Conservation (phyloP, 2,797 vertebrate species). For the Pseudopleuronectes americanus region DNA sequence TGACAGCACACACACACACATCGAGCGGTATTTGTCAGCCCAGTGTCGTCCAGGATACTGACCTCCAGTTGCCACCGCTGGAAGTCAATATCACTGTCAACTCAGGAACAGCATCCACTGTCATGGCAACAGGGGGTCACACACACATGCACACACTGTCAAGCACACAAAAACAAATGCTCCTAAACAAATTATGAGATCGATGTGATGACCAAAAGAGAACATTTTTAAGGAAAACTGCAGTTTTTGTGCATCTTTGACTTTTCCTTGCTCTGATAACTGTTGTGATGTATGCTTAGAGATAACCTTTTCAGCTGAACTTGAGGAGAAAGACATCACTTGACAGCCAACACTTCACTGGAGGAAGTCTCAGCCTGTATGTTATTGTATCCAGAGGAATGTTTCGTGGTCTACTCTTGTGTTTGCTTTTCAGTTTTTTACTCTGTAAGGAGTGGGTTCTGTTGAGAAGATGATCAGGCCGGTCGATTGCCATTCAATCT, state of each 20-base stretch:
- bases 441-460: not conserved
- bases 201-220: not conserved
- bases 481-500: not conserved
- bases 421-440: not conserved
- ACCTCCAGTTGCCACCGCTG: constrained; percentile 62
- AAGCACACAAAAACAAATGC: not conserved
- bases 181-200: not conserved
- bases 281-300: not conserved
- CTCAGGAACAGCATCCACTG: constrained; percentile 36
- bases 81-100: constrained; percentile 69
- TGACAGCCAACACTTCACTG: too few species aligned
- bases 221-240: not conserved
- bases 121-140: constrained; percentile 47
- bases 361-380: too few species aligned
- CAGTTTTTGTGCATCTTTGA: not conserved
- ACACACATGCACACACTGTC: not conserved
- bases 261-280: not conserved
- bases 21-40: constrained; percentile 57
- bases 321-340: too few species aligned
- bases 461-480: not conserved
- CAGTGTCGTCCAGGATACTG: constrained; percentile 58
- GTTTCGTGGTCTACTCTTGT: not conserved
- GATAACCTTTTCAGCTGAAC: not conserved
- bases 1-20: constrained; percentile 36
- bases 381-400: not conserved